Conservation (phyloP, 2,797 vertebrate genomes). For the Argya squamiceps region DNA sequence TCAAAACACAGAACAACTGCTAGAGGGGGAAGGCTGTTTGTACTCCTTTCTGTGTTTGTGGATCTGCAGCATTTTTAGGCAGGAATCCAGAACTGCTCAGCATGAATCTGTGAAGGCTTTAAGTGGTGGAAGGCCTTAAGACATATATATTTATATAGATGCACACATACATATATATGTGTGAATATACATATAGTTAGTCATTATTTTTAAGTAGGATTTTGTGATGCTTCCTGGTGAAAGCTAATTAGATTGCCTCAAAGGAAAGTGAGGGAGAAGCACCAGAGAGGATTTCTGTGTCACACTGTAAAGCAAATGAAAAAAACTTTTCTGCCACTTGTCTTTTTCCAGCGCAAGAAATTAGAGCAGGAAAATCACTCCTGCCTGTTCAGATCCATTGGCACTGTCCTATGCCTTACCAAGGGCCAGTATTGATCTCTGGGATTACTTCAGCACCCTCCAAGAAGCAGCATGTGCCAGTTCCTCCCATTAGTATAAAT, state of each 20-base stretch:
- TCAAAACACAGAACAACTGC: background rate
- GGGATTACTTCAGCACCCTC: background rate
- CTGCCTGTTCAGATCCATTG: background rate
- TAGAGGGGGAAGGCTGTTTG: background rate
- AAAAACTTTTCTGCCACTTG: background rate
- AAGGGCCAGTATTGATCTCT: background rate
- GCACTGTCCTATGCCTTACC: background rate
- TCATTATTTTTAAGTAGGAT: background rate
- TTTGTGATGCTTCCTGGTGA: background rate
- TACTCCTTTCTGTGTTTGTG: background rate
- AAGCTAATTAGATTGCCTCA: background rate
- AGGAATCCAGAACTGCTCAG: background rate
- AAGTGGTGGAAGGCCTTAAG: background rate
- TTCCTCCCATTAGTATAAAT: background rate
- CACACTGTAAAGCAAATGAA: background rate
- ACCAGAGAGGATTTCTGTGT: background rate
- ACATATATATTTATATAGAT: background rate
- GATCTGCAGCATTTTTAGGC: background rate
- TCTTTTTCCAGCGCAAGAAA: background rate
- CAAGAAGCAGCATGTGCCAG: fast-evolving
- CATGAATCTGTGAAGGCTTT: background rate
- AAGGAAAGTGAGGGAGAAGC: background rate
- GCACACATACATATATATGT: background rate
- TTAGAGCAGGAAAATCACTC: background rate
- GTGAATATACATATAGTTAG: background rate